These are phyloP conservation scores for Megaustenia siamemsis DNA, from an alignment of 2,888 invertebrate genomes.

Conservation along the genomic window DNA sequence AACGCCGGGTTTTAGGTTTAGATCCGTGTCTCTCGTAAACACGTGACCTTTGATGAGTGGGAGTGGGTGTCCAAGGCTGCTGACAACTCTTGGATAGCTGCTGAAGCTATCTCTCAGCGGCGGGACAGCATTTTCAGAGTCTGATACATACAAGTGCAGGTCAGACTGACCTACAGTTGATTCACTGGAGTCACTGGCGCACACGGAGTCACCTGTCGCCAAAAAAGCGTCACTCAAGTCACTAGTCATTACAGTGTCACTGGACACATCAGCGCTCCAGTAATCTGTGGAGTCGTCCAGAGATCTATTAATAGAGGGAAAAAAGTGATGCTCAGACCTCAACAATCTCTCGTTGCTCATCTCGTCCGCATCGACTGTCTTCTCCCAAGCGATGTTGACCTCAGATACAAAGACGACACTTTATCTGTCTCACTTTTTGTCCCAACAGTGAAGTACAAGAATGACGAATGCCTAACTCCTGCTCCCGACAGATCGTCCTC, in stretches of 20 bases:
- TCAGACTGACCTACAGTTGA: not conserved
- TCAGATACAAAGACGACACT: constrained; percentile 26
- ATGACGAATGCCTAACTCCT: constrained; percentile 20
- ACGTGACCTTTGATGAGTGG: not conserved
- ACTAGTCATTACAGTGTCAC: constrained; percentile 28
- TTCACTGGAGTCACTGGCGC: constrained; percentile 29
- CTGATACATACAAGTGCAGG: not conserved
- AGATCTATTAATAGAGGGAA: not conserved
- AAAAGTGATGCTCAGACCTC: constrained; percentile 14
- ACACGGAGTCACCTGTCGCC: constrained; percentile 39
- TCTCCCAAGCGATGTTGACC: constrained; percentile 48
- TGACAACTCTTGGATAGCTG: not conserved
- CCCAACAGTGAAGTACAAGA: constrained; percentile 24
- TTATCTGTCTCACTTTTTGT: not conserved
- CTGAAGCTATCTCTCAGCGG: not conserved
- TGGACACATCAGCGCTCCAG: constrained; percentile 42
- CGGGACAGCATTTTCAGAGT: not conserved
- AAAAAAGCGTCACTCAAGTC: constrained; percentile 25
- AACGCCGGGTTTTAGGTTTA: not conserved
- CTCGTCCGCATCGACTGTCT: constrained; percentile 39
- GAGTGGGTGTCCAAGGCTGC: not conserved
- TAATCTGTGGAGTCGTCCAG: constrained; percentile 36
- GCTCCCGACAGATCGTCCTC: constrained; percentile 29
- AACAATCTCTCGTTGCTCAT: not conserved
- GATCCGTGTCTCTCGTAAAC: not conserved